Evolutionary conservation across 2,113 vertebrate genomes (phyloP).

Genomic region (Machaerirhynchus nigripectus): DNA sequence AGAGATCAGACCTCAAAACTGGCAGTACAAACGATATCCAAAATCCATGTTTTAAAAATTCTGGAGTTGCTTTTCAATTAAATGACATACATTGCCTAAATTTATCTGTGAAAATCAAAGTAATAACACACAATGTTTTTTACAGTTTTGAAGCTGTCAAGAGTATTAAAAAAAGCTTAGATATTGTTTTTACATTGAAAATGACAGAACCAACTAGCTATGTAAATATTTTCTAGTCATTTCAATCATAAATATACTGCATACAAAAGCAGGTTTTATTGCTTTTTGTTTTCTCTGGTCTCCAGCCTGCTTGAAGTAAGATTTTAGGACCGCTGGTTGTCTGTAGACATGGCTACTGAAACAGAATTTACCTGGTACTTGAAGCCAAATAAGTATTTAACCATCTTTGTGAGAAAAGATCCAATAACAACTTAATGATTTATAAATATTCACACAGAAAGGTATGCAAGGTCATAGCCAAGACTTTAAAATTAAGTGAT

Average conservation of each 20-base stretch:
- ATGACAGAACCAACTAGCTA: neutral
- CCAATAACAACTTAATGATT: neutral
- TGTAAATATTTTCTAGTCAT: neutral
- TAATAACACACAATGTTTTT: neutral
- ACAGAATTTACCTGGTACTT: neutral
- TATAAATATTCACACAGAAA: constrained; percentile 4
- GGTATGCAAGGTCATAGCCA: constrained; percentile 9
- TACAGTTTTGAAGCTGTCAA: neutral
- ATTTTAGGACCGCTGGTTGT: neutral
- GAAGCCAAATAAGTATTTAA: neutral
- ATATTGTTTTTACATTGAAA: neutral
- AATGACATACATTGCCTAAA: neutral
- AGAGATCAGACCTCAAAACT: neutral
- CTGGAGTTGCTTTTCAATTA: neutral
- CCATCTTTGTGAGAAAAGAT: neutral
- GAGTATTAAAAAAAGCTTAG: neutral
- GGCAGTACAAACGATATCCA: neutral
- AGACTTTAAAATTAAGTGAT: neutral
- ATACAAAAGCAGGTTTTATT: neutral
- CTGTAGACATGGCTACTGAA: neutral
- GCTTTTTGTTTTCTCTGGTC: neutral
- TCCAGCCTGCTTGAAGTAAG: neutral
- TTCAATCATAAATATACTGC: neutral
- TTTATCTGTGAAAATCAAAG: neutral
- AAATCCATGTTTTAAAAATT: neutral